Percentiles rank a stretch among this genome's conserved stretches.
These are phyloP conservation scores for Aurelia aurita DNA, from an alignment of 30 jellyfish, hydroid and myxozoan species.

Conservation along the genomic window DNA sequence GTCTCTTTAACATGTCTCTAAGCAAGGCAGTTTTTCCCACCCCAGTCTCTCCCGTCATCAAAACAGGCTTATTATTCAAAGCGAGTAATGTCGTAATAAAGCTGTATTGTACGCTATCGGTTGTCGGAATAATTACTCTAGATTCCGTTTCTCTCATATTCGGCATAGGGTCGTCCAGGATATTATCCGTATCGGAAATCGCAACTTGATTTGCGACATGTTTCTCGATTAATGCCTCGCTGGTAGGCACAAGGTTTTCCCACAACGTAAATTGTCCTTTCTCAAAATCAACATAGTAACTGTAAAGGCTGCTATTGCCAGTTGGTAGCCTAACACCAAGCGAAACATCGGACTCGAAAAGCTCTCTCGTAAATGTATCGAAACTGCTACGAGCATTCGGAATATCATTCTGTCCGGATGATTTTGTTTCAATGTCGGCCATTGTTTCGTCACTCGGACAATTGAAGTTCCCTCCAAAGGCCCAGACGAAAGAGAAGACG, in stretches of 20 bases:
- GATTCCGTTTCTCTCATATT: constrained; percentile 35
- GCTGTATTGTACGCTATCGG: constrained; percentile 67
- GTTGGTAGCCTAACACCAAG: constrained; percentile 76
- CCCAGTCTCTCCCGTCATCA: constrained; percentile 83
- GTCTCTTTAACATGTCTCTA: constrained; percentile 61
- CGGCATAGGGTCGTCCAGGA: constrained; percentile 72
- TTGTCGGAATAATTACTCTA: constrained; percentile 74
- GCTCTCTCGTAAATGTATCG: constrained; percentile 75
- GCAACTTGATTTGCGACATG: constrained; percentile 76
- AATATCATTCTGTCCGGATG: constrained; percentile 6
- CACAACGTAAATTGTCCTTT: constrained; percentile 82
- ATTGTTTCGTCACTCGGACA: constrained; percentile 83
- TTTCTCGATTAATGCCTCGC: constrained; percentile 68
- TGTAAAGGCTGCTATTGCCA: constrained; percentile 70
- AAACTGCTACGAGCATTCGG: constrained; percentile 62
- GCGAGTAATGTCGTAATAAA: constrained; percentile 65
- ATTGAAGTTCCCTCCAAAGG: constrained; percentile 88
- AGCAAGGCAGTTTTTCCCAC: constrained; percentile 78
- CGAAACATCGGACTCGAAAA: constrained; percentile 63
- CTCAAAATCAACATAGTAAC: constrained; percentile 85
- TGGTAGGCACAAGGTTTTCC: constrained; percentile 85
- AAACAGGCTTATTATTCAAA: constrained; percentile 61
- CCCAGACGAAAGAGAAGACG: constrained; percentile 82
- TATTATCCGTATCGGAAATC: constrained; percentile 56
- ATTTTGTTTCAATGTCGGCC: constrained; percentile 65